Conservation (phyloP, 1,140 invertebrate species). For the Euwallacea fornicatus region DNA sequence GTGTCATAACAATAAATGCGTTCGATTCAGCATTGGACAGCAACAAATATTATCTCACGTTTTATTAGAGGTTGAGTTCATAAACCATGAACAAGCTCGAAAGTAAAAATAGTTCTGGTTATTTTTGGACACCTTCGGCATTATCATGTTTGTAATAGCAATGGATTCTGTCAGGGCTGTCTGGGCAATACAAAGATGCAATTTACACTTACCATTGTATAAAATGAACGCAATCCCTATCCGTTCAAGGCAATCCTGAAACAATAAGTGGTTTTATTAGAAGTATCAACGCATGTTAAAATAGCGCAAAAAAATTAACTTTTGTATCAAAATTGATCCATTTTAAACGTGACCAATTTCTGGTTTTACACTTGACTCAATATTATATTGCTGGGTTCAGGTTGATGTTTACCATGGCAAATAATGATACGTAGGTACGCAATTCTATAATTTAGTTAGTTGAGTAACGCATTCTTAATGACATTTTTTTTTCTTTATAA, state of each 20-base stretch:
- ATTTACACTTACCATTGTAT: conserved; percentile 20
- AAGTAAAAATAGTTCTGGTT: neutral
- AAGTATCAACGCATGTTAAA: neutral
- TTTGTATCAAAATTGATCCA: neutral
- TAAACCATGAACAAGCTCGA: neutral
- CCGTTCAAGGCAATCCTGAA: conserved; percentile 25
- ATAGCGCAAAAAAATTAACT: neutral
- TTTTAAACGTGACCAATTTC: too few relatives aligned
- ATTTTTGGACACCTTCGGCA: neutral
- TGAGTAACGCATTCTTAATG: neutral
- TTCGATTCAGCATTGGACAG: neutral
- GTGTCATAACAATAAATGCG: neutral
- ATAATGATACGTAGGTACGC: neutral
- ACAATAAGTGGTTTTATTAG: neutral
- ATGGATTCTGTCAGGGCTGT: neutral
- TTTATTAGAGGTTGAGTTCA: neutral
- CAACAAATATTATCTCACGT: neutral
- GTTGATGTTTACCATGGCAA: neutral
- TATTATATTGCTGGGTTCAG: neutral
- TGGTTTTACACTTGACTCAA: too few relatives aligned
- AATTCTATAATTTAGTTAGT: neutral
- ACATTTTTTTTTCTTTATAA: too few relatives aligned
- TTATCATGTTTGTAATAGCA: neutral
- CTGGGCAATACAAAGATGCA: neutral
- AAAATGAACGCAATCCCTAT: conserved; percentile 8